Percentiles rank a stretch among this genome's conserved stretches.
Evolutionary conservation across 2,888 invertebrate species (phyloP).

Genomic region (Aspidapion aeneum): DNA sequence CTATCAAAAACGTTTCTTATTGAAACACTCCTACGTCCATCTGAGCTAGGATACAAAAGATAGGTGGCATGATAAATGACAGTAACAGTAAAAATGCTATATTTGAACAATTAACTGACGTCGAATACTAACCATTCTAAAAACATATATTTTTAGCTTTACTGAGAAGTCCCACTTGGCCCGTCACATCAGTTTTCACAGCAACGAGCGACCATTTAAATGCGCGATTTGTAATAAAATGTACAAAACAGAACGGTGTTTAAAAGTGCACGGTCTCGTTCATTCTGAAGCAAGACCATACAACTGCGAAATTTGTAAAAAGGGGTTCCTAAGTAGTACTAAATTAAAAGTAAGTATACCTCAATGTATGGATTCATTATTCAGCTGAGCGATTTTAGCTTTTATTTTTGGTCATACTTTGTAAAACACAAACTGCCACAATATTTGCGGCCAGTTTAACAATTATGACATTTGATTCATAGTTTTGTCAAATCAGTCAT

Average conservation of each 20-base stretch:
- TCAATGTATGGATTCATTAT: background rate
- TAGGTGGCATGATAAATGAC: too few species aligned
- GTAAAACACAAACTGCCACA: too few species aligned
- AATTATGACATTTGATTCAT: too few species aligned
- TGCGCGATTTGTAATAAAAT: constrained; percentile 53
- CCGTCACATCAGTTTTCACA: constrained; percentile 47
- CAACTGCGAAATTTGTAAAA: constrained; percentile 53
- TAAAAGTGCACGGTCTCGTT: constrained; percentile 55
- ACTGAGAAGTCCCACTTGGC: constrained; percentile 48
- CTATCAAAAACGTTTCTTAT: too few species aligned
- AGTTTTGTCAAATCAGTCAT: too few species aligned
- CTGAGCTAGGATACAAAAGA: too few species aligned
- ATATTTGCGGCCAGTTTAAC: too few species aligned
- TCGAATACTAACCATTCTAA: too few species aligned
- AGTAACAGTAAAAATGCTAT: too few species aligned
- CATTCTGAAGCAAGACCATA: constrained; percentile 54
- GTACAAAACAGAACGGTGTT: constrained; percentile 55
- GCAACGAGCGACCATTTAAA: constrained; percentile 45
- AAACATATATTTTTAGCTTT: constrained; percentile 43
- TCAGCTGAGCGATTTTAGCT: background rate
- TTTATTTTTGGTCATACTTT: too few species aligned
- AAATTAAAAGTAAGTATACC: constrained; percentile 48
- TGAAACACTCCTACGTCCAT: too few species aligned
- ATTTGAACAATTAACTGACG: too few species aligned
- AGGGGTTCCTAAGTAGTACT: constrained; percentile 57